Evolutionary conservation across 2,888 invertebrate species (phyloP).

Genomic region (Napeogenes sylphis): DNA sequence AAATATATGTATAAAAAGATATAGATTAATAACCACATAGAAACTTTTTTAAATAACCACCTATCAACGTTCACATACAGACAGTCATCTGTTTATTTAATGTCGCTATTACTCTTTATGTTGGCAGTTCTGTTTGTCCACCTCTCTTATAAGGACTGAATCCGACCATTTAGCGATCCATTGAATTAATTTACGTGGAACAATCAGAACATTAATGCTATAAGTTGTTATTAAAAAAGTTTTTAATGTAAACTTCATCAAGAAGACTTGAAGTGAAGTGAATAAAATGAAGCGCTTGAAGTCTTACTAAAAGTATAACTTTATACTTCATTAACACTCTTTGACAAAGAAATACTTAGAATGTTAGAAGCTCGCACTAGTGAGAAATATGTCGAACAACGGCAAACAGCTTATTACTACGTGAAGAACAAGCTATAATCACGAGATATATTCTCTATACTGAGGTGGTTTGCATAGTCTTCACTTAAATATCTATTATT

Average conservation of each 20-base stretch:
- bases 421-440: constrained; percentile 16
- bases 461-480: constrained; percentile 2
- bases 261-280: no score
- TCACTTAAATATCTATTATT: neutral
- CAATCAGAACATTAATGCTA: no score
- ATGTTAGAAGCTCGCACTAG: constrained; percentile 10
- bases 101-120: constrained; percentile 45
- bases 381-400: constrained; percentile 25
- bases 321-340: constrained; percentile 5
- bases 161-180: constrained; percentile 23
- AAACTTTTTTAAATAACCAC: constrained; percentile 23
- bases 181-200: constrained; percentile 22
- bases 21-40: neutral
- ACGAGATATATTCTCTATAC: constrained; percentile 2
- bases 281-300: no score
- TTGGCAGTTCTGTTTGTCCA: constrained; percentile 35
- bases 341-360: constrained; percentile 12
- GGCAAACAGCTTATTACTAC: constrained; percentile 17
- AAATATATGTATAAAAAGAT: neutral
- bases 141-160: constrained; percentile 11
- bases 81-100: constrained; percentile 46
- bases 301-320: no score
- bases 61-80: constrained; percentile 35
- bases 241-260: no score
- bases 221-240: no score